Evolutionary conservation across 2,113 vertebrate genomes (phyloP).

Genomic region (Cardinalis cardinalis): DNA sequence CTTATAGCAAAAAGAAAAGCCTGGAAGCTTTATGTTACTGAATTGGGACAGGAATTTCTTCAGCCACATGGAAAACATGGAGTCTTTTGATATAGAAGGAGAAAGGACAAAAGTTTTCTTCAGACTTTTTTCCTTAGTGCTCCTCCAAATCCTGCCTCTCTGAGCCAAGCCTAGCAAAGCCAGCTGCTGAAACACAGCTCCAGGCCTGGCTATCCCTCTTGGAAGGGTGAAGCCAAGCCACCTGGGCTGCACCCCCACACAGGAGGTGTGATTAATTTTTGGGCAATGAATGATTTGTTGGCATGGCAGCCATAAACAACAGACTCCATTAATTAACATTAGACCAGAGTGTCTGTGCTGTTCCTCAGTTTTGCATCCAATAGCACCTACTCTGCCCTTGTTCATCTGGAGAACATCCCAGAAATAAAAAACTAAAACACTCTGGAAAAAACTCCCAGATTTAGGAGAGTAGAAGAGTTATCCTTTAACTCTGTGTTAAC

Average conservation of each 20-base stretch:
- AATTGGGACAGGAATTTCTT: neutral
- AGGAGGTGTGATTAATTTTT: conserved; percentile 37
- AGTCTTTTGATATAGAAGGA: neutral
- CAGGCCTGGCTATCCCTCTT: neutral
- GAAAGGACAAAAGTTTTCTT: neutral
- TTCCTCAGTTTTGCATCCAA: conserved; percentile 13
- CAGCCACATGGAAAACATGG: neutral
- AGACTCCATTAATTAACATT: conserved; percentile 35
- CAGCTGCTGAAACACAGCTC: neutral
- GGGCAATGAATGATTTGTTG: conserved; percentile 38
- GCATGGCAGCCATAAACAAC: conserved; percentile 43
- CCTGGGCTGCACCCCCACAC: neutral
- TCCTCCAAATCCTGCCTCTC: neutral
- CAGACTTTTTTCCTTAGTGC: neutral
- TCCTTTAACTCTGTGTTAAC: neutral
- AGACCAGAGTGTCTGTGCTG: neutral
- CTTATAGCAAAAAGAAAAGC: neutral
- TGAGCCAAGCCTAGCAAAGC: neutral
- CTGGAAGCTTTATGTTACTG: neutral
- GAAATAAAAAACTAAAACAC: neutral
- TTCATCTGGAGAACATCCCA: neutral
- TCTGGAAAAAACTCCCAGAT: neutral
- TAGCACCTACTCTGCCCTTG: neutral
- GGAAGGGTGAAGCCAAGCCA: conserved; percentile 7
- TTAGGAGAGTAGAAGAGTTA: neutral